Evolutionary conservation across 2,113 vertebrate species (phyloP).

Genomic region (Malurus alboscapulatus): DNA sequence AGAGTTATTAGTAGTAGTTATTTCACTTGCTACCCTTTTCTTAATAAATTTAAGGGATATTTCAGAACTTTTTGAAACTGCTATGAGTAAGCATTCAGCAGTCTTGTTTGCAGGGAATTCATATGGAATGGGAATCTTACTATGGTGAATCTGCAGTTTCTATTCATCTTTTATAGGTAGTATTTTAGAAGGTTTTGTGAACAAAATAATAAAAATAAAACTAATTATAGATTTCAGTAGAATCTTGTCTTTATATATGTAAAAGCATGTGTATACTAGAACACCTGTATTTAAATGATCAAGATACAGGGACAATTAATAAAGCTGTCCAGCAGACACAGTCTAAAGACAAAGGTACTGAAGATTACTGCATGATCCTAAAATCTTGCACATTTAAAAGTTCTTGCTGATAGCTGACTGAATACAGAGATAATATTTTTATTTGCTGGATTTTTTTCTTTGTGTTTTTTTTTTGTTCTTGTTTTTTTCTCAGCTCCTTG

Average conservation of each 20-base stretch:
- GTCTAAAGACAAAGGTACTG: background rate
- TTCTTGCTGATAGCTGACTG: background rate
- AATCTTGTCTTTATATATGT: background rate
- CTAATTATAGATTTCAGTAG: background rate
- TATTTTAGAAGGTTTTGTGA: background rate
- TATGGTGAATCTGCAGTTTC: background rate
- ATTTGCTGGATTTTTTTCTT: background rate
- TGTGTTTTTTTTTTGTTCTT: background rate
- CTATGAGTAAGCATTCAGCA: background rate
- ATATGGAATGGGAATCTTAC: background rate
- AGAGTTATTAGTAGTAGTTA: background rate
- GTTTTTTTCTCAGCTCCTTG: background rate
- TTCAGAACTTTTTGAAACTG: background rate
- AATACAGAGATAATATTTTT: background rate
- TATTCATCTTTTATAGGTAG: background rate
- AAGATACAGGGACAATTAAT: background rate
- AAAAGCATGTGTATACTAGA: background rate
- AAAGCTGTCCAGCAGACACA: background rate
- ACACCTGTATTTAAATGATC: background rate
- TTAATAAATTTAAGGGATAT: background rate
- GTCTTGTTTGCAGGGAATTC: background rate
- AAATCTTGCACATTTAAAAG: background rate
- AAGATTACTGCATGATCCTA: background rate
- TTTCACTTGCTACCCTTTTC: background rate
- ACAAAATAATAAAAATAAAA: background rate